Percentiles rank a stretch among this genome's conserved stretches.
phyloP scores from a whole-genome alignment of 1,140 invertebrate species.

The Nebria ingens region DNA sequence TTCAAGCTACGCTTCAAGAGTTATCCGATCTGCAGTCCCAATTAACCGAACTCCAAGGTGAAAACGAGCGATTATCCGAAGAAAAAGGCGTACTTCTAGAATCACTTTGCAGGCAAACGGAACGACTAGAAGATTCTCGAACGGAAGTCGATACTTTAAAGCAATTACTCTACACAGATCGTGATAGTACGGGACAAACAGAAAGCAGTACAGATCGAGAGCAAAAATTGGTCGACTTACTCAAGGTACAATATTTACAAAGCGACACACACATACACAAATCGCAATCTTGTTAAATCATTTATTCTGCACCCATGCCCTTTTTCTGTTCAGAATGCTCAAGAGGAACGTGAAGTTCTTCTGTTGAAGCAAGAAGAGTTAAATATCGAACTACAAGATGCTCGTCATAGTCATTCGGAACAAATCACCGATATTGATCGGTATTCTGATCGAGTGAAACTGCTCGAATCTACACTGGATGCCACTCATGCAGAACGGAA shows the following conservation, averaged over 20 bases:
- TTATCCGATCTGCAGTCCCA: conserved; percentile 79
- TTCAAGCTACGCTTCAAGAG: conserved; percentile 89
- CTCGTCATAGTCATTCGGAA: conserved; percentile 38
- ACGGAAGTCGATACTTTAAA: conserved; percentile 46
- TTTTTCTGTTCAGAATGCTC: conserved; percentile 47
- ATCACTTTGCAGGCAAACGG: conserved; percentile 83
- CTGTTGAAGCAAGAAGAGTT: conserved; percentile 73
- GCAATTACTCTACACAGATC: conserved; percentile 24
- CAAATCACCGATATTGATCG: conserved; percentile 47
- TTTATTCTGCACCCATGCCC: not conserved
- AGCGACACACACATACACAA: not conserved
- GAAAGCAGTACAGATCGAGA: conserved; percentile 63
- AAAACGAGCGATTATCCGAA: conserved; percentile 76
- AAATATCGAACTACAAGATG: conserved; percentile 50
- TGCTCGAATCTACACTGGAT: conserved; percentile 60
- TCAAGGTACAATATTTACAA: conserved; percentile 48
- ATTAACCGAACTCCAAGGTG: conserved; percentile 72
- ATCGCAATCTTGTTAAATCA: not conserved
- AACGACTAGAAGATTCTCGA: conserved; percentile 76
- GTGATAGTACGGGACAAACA: conserved; percentile 45
- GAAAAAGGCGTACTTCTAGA: conserved; percentile 83
- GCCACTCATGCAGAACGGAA: conserved; percentile 58
- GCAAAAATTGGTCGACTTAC: conserved; percentile 70
- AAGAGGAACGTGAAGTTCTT: conserved; percentile 63
- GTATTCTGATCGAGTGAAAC: conserved; percentile 52